Conservation (phyloP, 2,113 vertebrate genomes). For the Pleuronectes platessa region DNA sequence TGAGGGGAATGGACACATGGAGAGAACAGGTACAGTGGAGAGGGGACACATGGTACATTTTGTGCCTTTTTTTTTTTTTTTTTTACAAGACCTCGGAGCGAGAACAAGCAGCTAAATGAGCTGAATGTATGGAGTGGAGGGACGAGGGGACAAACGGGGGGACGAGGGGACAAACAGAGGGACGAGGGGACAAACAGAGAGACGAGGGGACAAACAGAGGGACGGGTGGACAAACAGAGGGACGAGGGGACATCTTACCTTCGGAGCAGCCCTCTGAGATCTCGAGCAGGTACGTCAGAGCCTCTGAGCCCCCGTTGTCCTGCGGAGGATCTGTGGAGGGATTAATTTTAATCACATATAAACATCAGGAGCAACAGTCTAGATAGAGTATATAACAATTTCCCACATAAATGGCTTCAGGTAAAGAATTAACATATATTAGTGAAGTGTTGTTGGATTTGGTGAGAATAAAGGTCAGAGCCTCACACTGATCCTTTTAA, state of each 20-base stretch:
- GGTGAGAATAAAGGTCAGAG: too few species aligned
- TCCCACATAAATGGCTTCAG: not conserved
- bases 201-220: not conserved
- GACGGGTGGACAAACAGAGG: not conserved
- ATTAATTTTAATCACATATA: constrained; percentile 10
- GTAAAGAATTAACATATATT: not conserved
- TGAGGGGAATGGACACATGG: not conserved
- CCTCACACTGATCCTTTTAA: too few species aligned
- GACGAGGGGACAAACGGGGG: not conserved
- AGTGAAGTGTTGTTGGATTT: not conserved
- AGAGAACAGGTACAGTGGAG: not conserved
- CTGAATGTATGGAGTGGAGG: not conserved
- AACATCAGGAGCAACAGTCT: not conserved
- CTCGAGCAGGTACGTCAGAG: constrained; percentile 93
- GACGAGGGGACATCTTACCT: constrained; percentile 78
- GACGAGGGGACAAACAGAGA: not conserved
- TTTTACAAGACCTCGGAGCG: not conserved
- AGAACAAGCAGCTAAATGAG: not conserved
- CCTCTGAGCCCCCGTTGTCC: constrained; percentile 94
- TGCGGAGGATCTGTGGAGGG: constrained; percentile 89
- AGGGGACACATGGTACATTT: not conserved
- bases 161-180: too few species aligned
- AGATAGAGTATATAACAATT: too few species aligned
- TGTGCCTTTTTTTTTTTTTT: not conserved
- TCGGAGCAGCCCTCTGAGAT: constrained; percentile 92